Evolutionary conservation across 1,140 invertebrate species (phyloP).

Genomic region (Goniozus legneri): DNA sequence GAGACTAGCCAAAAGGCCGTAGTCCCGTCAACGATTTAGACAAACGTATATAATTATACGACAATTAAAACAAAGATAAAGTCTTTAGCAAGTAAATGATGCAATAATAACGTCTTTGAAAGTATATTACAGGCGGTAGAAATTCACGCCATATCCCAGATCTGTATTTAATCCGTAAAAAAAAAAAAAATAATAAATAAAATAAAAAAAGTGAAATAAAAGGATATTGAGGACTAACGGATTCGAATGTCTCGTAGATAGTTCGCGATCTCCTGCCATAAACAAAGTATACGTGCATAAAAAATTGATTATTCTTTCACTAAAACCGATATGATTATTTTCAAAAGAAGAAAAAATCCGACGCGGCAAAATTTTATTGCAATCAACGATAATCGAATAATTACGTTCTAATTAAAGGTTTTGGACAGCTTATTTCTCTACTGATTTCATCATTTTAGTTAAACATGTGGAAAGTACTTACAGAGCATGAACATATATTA

Average conservation of each 20-base stretch:
- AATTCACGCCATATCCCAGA: slow-evolving; percentile 3
- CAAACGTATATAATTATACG: slow-evolving; percentile 3
- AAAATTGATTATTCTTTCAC: slow-evolving; percentile 24
- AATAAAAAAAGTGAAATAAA: slow-evolving; percentile 8
- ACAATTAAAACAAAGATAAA: slow-evolving; percentile 3
- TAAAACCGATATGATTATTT: too few relatives aligned
- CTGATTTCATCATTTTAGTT: too few relatives aligned
- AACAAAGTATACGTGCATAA: slow-evolving; percentile 31
- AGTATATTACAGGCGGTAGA: slow-evolving; percentile 25
- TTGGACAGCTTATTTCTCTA: too few relatives aligned
- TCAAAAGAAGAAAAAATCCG: too few relatives aligned
- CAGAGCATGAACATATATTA: too few relatives aligned
- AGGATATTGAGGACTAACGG: slow-evolving; percentile 10
- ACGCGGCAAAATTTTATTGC: slow-evolving; percentile 12
- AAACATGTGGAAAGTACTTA: too few relatives aligned
- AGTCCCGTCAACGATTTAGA: background rate
- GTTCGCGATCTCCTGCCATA: slow-evolving; percentile 37
- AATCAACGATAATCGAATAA: too few relatives aligned
- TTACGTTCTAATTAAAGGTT: too few relatives aligned
- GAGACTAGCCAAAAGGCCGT: background rate
- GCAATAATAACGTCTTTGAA: slow-evolving; percentile 31
- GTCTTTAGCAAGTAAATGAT: slow-evolving; percentile 23
- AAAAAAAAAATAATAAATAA: slow-evolving; percentile 8
- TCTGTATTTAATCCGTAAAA: slow-evolving; percentile 17
- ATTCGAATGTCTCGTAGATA: too few relatives aligned